Evolutionary conservation across 2,888 invertebrate species (phyloP), one percentile per base, ranked within the genome.

Genomic region (Ophion ellenae): DNA sequence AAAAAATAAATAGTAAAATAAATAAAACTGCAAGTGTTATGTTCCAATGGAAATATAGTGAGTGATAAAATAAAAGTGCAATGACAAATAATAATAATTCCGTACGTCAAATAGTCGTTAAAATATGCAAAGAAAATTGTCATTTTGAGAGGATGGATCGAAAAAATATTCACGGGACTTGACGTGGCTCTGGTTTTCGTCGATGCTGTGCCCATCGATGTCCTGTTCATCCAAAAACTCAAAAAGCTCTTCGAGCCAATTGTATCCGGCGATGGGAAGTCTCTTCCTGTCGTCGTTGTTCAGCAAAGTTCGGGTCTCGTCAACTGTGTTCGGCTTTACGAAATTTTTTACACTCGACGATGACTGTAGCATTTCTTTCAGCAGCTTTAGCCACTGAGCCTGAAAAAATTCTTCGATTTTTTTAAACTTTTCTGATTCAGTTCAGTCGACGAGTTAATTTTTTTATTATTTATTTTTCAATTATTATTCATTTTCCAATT

Each of bases 371-470:
- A 88, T 75, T n/a, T 32, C n/a, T 20, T 82, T 83, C 36, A 90
- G 36, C 28, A 88, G 81, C 14, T 76, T 84, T n/a, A 87, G 78
- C 83, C 88, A 87, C 63, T 89, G 87, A 63, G 63, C 74, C 89
- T 91, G 75, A 20, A 81, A 85, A 75, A n/a, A 66, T 24, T 40
- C 28, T 17, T 57, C 3, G 28, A 45, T 57, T 28, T 71, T 47
- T 71, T 5, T 17, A 0, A 7, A 14, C 28, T 9, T 5, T 28
- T 32, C 63, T 4, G 40, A 67, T 40, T 1, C 40, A 40, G 10
- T 47, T 47, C 10, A 10, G 47, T 14, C 14, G 40, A 40, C 14
- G 11, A 10, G 17, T 14, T 61, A 4, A 24, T 20, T 63, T 63
- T 20, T 63, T 24, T 40, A 40, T 40, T 40, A 40, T 40, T 9